Evolutionary conservation across 1,140 invertebrate species (phyloP), one percentile per base, ranked within the genome.

Genomic region (Anoplolepis gracilipes): DNA sequence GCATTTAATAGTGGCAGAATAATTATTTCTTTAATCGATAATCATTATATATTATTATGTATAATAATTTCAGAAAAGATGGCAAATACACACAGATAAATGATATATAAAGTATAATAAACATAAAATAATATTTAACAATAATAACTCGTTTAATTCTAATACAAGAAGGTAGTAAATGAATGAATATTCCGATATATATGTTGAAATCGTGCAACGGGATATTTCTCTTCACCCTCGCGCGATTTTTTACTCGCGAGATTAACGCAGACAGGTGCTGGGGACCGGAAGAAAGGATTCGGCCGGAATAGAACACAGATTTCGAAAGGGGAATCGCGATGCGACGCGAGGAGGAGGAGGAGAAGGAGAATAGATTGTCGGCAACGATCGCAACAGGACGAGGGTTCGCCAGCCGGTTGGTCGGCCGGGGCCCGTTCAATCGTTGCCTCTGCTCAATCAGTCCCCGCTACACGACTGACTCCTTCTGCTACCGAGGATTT

Each of bases 391-490:
- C 59, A 69, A 64, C 65, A 61, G 22, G 33, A 81, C 61, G 49
- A 79, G 55, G 62, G 67, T 77, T 77, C n/a, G 30, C 64, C 70
- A 57, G 72, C 72, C 77, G 77, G 85, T 46, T 36, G 22, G 64
- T 49, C 53, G 61, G 39, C 22, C 42, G n/a, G n/a, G 55, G 46
- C 39, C 25, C 25, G 53, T 59, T 82, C 78, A 82, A 82, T 82
- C 78, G 78, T 82, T 73, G 53, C 78, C 61, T 39, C 64, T 85
- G 39, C 76, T 85, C 75, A 81, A 85, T 81, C 82, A 78, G 85
- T 88, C 65, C 65, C 81, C 91, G 90, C 86, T 90, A 87, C 90
- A 89, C 90, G 91, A 92, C 92, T 93, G 92, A 92, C 92, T 92
- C 90, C 86, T 81, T 81, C 65, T 86, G 86, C 73, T 82, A 89